phyloP scores from a whole-genome alignment of 2,888 invertebrate species.

The Ichneumoninae sp. region DNA sequence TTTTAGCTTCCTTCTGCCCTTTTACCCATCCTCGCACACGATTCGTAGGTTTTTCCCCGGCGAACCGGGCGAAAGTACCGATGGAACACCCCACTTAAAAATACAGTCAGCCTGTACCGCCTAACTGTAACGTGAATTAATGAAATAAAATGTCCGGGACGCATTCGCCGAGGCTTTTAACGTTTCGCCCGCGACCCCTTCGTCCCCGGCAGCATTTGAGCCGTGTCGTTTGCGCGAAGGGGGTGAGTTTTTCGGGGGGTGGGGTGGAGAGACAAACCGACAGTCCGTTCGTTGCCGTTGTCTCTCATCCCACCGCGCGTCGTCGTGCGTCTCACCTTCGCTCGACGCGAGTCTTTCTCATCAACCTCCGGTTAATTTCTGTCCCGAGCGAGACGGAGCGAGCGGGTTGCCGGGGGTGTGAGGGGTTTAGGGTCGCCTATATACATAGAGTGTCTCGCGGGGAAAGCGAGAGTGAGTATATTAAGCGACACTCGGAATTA shows the following conservation, averaged over 20 bases:
- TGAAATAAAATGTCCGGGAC: constrained; percentile 67
- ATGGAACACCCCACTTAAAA: constrained; percentile 51
- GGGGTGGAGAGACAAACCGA: constrained; percentile 51
- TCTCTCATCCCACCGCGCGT: constrained; percentile 66
- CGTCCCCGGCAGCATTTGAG: constrained; percentile 51
- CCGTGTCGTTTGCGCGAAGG: constrained; percentile 24
- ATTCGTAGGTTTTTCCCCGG: constrained; percentile 13
- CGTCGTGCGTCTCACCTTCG: constrained; percentile 67
- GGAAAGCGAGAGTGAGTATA: constrained; percentile 78
- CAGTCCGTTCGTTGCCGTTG: constrained; percentile 62
- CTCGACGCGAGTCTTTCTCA: constrained; percentile 63
- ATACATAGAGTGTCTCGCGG: constrained; percentile 46
- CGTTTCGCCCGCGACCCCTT: constrained; percentile 62
- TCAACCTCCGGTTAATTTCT: constrained; percentile 77
- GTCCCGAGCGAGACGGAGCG: constrained; percentile 72
- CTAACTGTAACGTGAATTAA: constrained; percentile 64
- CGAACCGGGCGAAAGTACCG: constrained; percentile 12
- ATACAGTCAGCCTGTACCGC: constrained; percentile 15
- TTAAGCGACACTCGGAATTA: constrained; percentile 84
- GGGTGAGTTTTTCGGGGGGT: constrained; percentile 12
- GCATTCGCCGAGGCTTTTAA: constrained; percentile 66
- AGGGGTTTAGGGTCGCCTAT: constrained; percentile 14
- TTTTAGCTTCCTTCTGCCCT: background rate
- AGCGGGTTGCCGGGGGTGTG: constrained; percentile 34
- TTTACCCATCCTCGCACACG: constrained; percentile 7